A percentile compares a stretch with the other conserved stretches of the same genome.
phyloP scores from a whole-genome alignment of 2,113 vertebrate species.

The Spermophilus dauricus region DNA sequence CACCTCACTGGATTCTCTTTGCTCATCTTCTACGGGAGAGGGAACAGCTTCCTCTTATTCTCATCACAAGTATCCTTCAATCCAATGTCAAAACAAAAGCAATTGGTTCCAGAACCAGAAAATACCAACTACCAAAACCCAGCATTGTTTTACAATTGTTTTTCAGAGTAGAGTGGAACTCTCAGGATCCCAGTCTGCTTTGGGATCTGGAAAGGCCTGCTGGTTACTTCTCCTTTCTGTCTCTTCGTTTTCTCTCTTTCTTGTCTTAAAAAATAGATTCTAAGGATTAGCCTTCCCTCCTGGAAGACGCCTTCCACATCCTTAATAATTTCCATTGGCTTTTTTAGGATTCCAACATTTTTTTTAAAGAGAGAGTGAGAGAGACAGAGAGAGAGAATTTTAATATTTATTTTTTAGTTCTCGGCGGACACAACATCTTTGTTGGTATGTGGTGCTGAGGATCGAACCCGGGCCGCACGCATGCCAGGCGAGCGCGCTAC shows the following conservation, averaged over 20 bases:
- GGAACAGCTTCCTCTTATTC: not conserved
- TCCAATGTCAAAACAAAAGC: not conserved
- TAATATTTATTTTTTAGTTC: too few relatives aligned
- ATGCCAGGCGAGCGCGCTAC: too few relatives aligned
- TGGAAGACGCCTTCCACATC: constrained; percentile 1
- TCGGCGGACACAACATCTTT: too few relatives aligned
- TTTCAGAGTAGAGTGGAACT: not conserved
- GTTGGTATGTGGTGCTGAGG: too few relatives aligned
- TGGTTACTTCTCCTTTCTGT: not conserved
- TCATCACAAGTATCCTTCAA: not conserved
- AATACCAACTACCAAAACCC: not conserved
- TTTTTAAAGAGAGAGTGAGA: too few relatives aligned
- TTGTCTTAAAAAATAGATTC: not conserved
- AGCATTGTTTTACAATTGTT: not conserved
- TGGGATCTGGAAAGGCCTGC: not conserved
- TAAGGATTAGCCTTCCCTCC: not conserved
- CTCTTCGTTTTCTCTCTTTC: not conserved
- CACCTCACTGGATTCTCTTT: not conserved
- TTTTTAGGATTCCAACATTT: constrained; percentile 40
- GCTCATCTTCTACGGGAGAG: not conserved
- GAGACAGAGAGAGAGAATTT: too few relatives aligned
- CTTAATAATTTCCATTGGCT: constrained; percentile 3
- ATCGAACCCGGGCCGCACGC: too few relatives aligned
- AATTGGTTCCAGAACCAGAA: not conserved
- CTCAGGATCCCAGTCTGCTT: not conserved